phyloP scores from a whole-genome alignment of 2,888 invertebrate species.

The Sinotaia quadrata region DNA sequence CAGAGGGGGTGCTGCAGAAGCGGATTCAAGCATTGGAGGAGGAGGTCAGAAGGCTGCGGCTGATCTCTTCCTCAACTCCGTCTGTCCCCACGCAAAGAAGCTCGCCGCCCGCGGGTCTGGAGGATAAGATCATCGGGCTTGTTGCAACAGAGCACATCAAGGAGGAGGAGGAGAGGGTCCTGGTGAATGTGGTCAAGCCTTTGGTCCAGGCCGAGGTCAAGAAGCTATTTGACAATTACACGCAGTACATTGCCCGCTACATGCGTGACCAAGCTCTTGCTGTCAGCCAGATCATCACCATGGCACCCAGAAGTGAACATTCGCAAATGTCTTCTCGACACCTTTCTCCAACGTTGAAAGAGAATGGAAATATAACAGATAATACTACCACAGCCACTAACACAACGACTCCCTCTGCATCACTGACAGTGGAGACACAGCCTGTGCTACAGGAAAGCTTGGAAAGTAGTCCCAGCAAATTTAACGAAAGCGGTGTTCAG shows the following conservation, averaged over 20 bases:
- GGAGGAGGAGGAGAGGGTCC: constrained; percentile 12
- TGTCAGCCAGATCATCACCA: constrained; percentile 33
- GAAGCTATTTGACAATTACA: constrained; percentile 31
- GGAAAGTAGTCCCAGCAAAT: constrained; percentile 3
- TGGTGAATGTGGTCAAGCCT: constrained; percentile 15
- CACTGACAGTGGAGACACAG: neutral
- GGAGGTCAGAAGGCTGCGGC: constrained; percentile 2
- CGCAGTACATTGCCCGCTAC: constrained; percentile 28
- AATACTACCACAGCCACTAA: neutral
- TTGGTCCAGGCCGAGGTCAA: constrained; percentile 34
- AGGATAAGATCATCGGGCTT: neutral
- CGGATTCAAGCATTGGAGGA: constrained; percentile 6
- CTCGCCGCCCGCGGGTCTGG: neutral
- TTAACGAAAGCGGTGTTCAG: constrained; percentile 18
- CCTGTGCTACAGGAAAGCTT: constrained; percentile 12
- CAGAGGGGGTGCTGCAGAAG: neutral
- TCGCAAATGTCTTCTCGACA: too few relatives aligned
- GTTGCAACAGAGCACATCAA: neutral
- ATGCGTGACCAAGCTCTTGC: constrained; percentile 29
- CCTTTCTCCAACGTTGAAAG: neutral
- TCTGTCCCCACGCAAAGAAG: neutral
- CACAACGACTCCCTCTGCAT: neutral
- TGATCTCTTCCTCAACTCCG: neutral
- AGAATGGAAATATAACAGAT: neutral
- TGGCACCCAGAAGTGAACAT: constrained; percentile 24